Evolutionary conservation across 2,888 invertebrate species (phyloP).

Genomic region (Cacoxenus indagator): DNA sequence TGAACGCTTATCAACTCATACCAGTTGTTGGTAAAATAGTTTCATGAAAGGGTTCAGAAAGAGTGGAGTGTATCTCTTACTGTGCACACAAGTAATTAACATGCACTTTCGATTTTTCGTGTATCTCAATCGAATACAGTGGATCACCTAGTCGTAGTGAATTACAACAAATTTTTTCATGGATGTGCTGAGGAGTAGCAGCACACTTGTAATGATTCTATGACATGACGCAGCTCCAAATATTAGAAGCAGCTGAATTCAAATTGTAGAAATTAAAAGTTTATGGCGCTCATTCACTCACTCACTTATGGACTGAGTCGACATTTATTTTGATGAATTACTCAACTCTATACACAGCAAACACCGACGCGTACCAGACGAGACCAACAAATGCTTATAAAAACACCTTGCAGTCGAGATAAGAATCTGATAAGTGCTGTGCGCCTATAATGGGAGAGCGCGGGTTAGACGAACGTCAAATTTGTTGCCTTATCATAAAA

Average conservation of each 20-base stretch:
- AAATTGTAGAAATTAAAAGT: slow-evolving; percentile 11
- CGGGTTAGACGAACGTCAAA: background rate
- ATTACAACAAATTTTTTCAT: background rate
- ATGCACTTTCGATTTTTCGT: slow-evolving; percentile 63
- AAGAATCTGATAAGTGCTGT: slow-evolving; percentile 9
- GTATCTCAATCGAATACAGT: slow-evolving; percentile 15
- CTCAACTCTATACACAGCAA: background rate
- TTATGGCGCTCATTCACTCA: background rate
- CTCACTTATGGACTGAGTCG: background rate
- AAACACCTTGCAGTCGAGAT: slow-evolving; percentile 9
- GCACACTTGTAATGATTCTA: background rate
- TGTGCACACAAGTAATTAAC: slow-evolving; percentile 60
- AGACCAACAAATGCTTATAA: background rate
- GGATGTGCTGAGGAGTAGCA: background rate
- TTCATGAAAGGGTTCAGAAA: slow-evolving; percentile 6
- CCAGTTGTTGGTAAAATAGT: background rate
- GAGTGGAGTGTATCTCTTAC: background rate
- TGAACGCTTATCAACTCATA: slow-evolving; percentile 11
- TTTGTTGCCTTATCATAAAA: background rate
- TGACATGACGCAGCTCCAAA: background rate
- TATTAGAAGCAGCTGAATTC: background rate
- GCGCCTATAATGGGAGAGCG: background rate
- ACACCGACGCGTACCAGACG: background rate
- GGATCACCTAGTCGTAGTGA: background rate
- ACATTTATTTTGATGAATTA: slow-evolving; percentile 21